Evolutionary conservation across 2,797 vertebrate species (phyloP).

Genomic region (Sebastiscus tertius): DNA sequence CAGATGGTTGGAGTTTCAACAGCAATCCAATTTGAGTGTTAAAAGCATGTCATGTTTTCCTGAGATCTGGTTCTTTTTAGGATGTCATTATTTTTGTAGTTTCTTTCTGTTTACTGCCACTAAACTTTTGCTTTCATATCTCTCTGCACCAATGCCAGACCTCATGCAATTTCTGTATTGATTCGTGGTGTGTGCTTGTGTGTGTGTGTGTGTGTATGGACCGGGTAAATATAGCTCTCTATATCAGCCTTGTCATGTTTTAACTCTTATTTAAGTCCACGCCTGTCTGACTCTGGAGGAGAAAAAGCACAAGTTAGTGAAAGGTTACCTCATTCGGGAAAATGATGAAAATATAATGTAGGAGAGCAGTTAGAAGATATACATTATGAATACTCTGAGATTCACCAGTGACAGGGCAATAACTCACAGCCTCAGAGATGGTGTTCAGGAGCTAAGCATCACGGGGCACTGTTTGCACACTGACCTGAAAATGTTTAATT

Average conservation of each 20-base stretch:
- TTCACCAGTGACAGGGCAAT: conserved; percentile 45
- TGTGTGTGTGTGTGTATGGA: neutral
- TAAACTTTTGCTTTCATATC: conserved; percentile 8
- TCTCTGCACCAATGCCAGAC: conserved; percentile 7
- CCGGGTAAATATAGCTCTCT: conserved; percentile 9
- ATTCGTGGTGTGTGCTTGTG: conserved; percentile 7
- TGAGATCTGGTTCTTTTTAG: neutral
- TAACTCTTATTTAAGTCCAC: conserved; percentile 39
- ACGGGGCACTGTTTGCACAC: conserved; percentile 31
- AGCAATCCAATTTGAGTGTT: conserved; percentile 1
- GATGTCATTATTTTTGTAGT: neutral
- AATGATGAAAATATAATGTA: conserved; percentile 59
- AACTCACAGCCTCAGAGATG: conserved; percentile 12
- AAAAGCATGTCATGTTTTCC: neutral
- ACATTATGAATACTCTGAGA: conserved; percentile 26
- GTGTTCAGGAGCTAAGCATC: conserved; percentile 52
- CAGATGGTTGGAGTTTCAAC: neutral
- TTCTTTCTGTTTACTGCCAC: conserved; percentile 19
- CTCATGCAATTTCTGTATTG: conserved; percentile 31
- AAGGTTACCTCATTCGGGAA: conserved; percentile 67
- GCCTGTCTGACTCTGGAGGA: conserved; percentile 18
- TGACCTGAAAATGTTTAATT: conserved; percentile 45
- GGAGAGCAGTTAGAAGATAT: conserved; percentile 47
- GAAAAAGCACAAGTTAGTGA: conserved; percentile 27
- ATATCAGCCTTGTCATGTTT: conserved; percentile 24